Conservation (phyloP, 1,140 invertebrate genomes). For the Halesus radiatus region DNA sequence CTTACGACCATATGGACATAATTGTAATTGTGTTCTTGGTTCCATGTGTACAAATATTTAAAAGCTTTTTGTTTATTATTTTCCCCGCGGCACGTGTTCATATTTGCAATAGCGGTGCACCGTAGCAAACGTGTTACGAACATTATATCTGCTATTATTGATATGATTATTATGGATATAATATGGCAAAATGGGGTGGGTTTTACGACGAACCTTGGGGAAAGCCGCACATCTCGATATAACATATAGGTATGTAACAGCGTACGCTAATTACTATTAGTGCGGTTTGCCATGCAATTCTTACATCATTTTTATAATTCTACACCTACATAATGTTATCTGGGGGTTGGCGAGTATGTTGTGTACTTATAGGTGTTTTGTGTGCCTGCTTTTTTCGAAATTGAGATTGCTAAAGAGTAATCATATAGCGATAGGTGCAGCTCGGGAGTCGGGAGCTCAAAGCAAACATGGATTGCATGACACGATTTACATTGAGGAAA, state of each 20-base stretch:
- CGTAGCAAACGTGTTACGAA: not conserved
- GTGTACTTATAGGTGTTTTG: too few species aligned
- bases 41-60: conserved; percentile 51
- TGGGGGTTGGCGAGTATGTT: too few species aligned
- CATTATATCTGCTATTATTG: not conserved
- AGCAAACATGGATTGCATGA: not conserved
- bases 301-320: too few species aligned
- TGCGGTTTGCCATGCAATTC: too few species aligned
- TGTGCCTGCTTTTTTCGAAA: not conserved
- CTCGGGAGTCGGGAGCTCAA: not conserved
- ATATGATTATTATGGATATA: too few species aligned
- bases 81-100: conserved; percentile 42
- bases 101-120: conserved; percentile 29
- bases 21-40: not conserved
- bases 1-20: conserved; percentile 20
- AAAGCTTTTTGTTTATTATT: conserved; percentile 38
- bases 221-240: too few species aligned
- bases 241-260: too few species aligned
- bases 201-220: too few species aligned
- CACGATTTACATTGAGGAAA: conserved; percentile 9
- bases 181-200: too few species aligned
- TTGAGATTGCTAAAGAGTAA: not conserved
- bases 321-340: too few species aligned
- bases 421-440: not conserved
- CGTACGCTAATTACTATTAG: too few species aligned